Conservation (phyloP, 92 coral and sea anemone species). For the Siderastrea siderea region DNA sequence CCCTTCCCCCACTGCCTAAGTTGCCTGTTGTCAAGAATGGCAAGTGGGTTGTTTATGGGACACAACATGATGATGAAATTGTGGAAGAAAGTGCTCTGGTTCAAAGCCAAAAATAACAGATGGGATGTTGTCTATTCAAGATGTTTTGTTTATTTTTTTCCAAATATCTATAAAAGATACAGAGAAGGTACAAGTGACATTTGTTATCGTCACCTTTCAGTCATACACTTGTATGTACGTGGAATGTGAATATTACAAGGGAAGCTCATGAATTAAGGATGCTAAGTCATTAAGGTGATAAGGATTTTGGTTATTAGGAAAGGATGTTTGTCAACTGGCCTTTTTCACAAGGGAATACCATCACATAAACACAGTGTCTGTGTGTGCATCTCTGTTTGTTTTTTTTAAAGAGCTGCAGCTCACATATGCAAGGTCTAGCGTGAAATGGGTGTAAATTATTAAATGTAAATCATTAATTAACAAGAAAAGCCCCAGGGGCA, state of each 20-base stretch:
- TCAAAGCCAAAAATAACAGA: not conserved
- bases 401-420: no score
- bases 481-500: no score
- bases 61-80: conserved; percentile 8
- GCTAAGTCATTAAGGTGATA: not conserved
- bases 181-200: not conserved
- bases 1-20: conserved; percentile 92
- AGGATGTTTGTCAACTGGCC: no score
- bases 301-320: not conserved
- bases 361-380: no score
- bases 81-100: not conserved
- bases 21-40: conserved; percentile 90
- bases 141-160: not conserved
- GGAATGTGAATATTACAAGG: not conserved
- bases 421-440: no score
- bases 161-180: no score
- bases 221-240: not conserved
- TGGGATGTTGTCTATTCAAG: not conserved
- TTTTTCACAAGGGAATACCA: no score
- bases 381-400: no score
- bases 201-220: not conserved
- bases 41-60: conserved; percentile 74
- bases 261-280: not conserved
- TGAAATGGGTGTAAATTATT: no score
- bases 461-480: no score